Evolutionary conservation across 2,888 invertebrate species (phyloP).

Genomic region (Crocallis elinguaria): DNA sequence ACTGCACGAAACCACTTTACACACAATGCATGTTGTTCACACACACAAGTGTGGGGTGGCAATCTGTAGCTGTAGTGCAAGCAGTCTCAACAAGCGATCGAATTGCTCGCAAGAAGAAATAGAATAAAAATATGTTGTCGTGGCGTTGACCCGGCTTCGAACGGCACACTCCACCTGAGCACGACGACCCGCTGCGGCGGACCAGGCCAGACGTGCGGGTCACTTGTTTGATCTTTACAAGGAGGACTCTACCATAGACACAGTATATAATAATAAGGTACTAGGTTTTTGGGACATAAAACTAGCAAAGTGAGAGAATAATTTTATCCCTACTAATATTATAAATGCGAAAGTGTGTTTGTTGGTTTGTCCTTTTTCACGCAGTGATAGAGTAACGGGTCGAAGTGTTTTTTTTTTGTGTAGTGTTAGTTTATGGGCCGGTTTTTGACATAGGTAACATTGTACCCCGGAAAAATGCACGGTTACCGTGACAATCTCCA

Average conservation of each 20-base stretch:
- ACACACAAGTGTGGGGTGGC: slow-evolving; percentile 5
- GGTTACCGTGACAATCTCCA: too few species aligned
- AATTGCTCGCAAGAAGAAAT: slow-evolving; percentile 21
- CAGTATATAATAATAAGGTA: background rate
- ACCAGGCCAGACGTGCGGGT: slow-evolving; percentile 23
- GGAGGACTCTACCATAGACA: background rate
- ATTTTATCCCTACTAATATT: too few species aligned
- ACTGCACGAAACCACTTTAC: background rate
- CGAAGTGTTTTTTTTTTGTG: too few species aligned
- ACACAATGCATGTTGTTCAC: slow-evolving; percentile 8
- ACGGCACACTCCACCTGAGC: slow-evolving; percentile 21
- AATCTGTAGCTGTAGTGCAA: slow-evolving; percentile 5
- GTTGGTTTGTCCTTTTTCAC: too few species aligned
- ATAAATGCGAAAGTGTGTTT: too few species aligned
- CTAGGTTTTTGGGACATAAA: too few species aligned
- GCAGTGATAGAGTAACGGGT: too few species aligned
- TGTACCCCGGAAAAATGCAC: too few species aligned
- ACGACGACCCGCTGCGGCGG: slow-evolving; percentile 32
- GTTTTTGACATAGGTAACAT: too few species aligned
- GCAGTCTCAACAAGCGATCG: slow-evolving; percentile 16
- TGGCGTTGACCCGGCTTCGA: slow-evolving; percentile 37
- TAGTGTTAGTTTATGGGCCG: too few species aligned
- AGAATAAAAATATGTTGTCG: slow-evolving; percentile 31
- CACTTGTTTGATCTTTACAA: slow-evolving; percentile 29
- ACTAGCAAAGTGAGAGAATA: too few species aligned